phyloP scores from a whole-genome alignment of 2,113 vertebrate species.

The Mus musculus region GRCm39 chr6:74547501-74548000 shows the following conservation, averaged over 20 bases:
- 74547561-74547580: not conserved
- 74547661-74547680: not conserved
- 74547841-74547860: not conserved
- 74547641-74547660: not conserved
- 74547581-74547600: not conserved
- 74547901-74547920: not conserved
- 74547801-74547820: not conserved
- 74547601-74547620: not conserved
- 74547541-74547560: not conserved
- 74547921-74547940: not conserved
- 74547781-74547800: not conserved
- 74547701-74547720: not conserved
- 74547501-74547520: not conserved
- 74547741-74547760: no score
- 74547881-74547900: not conserved
- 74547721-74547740: not conserved
- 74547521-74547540: not conserved
- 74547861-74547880: not conserved
- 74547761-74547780: not conserved
- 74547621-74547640: not conserved
- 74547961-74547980: not conserved
- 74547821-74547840: not conserved
- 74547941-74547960: not conserved
- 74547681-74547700: not conserved
- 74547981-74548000: not conserved